A percentile compares a stretch with the other conserved stretches of the same genome.
phyloP scores from a whole-genome alignment of 2,888 invertebrate genomes.

The Omphaloscelis lunosa region DNA sequence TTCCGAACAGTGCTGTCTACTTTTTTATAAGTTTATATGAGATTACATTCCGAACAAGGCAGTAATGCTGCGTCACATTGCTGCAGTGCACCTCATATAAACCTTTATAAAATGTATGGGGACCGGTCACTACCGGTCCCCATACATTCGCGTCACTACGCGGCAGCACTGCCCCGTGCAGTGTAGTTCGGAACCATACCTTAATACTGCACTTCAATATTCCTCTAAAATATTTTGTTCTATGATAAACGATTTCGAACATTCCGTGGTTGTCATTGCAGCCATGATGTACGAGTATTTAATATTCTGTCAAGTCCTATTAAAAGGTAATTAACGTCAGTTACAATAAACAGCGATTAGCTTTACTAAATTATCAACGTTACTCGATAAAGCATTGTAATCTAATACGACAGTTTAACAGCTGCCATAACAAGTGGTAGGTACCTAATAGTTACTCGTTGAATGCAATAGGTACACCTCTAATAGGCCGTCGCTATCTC shows the following conservation, averaged over 20 bases:
- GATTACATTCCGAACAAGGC: too few relatives aligned
- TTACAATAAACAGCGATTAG: constrained; percentile 19
- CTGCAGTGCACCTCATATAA: too few relatives aligned
- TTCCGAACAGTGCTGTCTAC: too few relatives aligned
- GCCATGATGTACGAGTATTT: not conserved
- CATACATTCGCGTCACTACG: too few relatives aligned
- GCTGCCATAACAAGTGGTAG: constrained; percentile 27
- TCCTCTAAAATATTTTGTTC: not conserved
- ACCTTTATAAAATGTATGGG: too few relatives aligned
- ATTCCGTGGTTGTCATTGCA: not conserved
- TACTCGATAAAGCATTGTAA: constrained; percentile 17
- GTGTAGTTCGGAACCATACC: too few relatives aligned
- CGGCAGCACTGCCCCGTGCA: too few relatives aligned
- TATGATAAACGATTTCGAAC: not conserved
- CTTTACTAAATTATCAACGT: constrained; percentile 12
- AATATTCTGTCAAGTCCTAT: not conserved
- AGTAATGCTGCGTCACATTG: too few relatives aligned
- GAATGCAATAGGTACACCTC: constrained; percentile 10
- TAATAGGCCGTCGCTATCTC: constrained; percentile 6
- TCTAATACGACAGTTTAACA: constrained; percentile 27
- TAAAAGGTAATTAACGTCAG: not conserved
- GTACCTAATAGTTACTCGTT: constrained; percentile 13
- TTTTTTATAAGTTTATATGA: too few relatives aligned
- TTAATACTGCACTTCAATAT: not conserved
- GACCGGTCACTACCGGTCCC: too few relatives aligned